Base-by-base conservation (phyloP, 2,113 vertebrate genomes). In the Aegithalos caudatus region DNA sequence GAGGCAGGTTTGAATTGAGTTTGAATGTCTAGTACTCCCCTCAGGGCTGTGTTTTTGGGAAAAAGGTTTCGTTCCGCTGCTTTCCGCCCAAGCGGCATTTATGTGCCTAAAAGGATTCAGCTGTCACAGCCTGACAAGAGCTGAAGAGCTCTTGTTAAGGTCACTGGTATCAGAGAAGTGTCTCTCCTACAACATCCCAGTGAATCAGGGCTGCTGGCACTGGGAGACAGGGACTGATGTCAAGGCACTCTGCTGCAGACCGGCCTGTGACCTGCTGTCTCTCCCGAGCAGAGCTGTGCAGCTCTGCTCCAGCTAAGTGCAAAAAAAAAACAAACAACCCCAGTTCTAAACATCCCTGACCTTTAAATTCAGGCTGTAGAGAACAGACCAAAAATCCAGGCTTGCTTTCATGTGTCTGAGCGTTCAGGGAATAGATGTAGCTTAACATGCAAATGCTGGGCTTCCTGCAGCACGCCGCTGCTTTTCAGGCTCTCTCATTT, bases 121-220 rank as follows among this genome's bases (percentile, higher is more conserved):
- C 94, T 87, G 81, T 53, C 94, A 29, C 6, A 56, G 90, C 53
- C 65, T 82, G 88, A 79, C 81, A 80, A 29, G 85, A 2, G 3
- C 88, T 69, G 77, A 56, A 66, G 74, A 85, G 48, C 87, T 48
- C 84, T 89, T 65, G 87, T 87, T 94, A 64, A 93, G 95, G 94
- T 94, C 92, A 72, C 37, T 1, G 37, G 4, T 72, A 84, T 45
- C 92, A 88, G 47, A 79, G 66, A 28, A 76, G 29, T 31, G 61
- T 88, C n/a, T 91, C 87, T 87, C 28, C 2, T 56, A 58, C 57
- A 61, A 22, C 61, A 60, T 79, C 61, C 40, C 37, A 11, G 73
- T 16, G 91, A 64, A 5, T 17, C 7, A 2, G 65, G 81, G 86
- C 77, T 38, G 7, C 42, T 7, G 35, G 74, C 60, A 1, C 66